Evolutionary conservation across 2,888 invertebrate species (phyloP).

Genomic region (Apodemia hepburni): DNA sequence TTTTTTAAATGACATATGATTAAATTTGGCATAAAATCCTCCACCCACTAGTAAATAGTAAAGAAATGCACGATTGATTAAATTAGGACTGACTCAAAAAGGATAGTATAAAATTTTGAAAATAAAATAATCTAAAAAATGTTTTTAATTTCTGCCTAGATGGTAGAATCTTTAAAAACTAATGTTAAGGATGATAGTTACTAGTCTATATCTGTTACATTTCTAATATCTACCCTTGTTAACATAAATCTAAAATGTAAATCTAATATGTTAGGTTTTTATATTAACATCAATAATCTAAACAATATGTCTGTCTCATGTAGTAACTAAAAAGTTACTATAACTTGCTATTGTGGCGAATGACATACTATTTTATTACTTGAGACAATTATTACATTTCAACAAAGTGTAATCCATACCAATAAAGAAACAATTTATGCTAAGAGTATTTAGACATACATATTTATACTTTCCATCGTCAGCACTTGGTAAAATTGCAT

Average conservation of each 20-base stretch:
- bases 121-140: background rate
- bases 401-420: background rate
- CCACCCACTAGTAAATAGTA: too few species aligned
- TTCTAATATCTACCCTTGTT: background rate
- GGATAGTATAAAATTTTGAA: too few species aligned
- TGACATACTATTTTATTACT: background rate
- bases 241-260: slow-evolving; percentile 16
- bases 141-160: slow-evolving; percentile 2
- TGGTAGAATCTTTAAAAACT: background rate
- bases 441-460: too few species aligned
- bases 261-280: background rate
- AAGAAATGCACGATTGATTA: too few species aligned
- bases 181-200: slow-evolving; percentile 7
- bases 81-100: too few species aligned
- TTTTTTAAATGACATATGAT: too few species aligned
- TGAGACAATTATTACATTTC: background rate
- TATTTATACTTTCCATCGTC: too few species aligned
- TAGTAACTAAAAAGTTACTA: background rate
- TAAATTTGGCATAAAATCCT: too few species aligned
- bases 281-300: background rate
- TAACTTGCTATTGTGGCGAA: too few species aligned
- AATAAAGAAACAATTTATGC: background rate
- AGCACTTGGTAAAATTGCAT: too few species aligned
- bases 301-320: background rate
- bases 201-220: background rate